Base-by-base conservation (phyloP, 2,888 invertebrate species). In the Mythimna lalbum region DNA sequence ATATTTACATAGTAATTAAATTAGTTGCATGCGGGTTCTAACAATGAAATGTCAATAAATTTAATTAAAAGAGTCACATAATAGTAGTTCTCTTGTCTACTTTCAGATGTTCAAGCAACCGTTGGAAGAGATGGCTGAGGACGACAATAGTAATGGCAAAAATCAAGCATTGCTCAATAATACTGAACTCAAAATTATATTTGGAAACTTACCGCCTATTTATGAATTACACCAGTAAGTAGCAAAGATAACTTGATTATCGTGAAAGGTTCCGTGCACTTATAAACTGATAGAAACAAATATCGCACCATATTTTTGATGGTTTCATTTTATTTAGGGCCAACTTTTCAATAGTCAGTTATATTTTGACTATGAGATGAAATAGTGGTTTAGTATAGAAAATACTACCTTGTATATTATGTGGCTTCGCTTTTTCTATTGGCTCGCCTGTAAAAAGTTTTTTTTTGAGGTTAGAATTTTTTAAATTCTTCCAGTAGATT, bases 181-280 rank as follows among this genome's bases (percentile, higher is more conserved):
- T 87, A 98, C 98, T 17, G 99, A 99, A 96, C 97, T 98, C 73
- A 98, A 98, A 96, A 98, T 98, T 82, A 99, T 99, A 87, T 99
- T 99, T 95, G 99, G 99, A 83, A 99, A 99, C 93, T 97, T 99
- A 91, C 98, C 98, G 81, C 98, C 99, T 78, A 99, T 99, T 90
- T 98, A 98, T 92, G 98, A 99, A 90, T 97, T 99, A 70, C 99
- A 99, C 94, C 97, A 98, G 92, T 97, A 97, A 94, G 95, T 94
- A 83, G n/a, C 36, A 59, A n/a, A 4, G 9, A 4, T 27, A 9
- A 59, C 39, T 14, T 17, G 17, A 39, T 21, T 23, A 23, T 17
- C 23, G 27, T 27, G 53, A 19, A 27, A 17, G 53, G 19, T 10
- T 6, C 31, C 12, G 23, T 19, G 9, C 7, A 17, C 19, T 55